Evolutionary conservation across 2,797 vertebrate species (phyloP).

Genomic region (Pipistrellus pygmaeus): DNA sequence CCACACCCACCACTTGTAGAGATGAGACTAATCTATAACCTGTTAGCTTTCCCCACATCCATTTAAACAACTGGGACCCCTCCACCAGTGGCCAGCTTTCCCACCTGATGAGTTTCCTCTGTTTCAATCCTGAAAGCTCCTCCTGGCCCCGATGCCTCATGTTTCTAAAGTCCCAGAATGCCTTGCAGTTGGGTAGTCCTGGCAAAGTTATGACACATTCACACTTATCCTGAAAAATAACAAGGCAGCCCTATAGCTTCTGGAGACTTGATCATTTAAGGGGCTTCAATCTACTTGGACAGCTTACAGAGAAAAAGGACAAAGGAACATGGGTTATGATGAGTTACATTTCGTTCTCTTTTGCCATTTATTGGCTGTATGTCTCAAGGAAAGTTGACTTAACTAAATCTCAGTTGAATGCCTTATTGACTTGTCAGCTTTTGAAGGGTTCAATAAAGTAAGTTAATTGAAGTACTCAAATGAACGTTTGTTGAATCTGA

Average conservation of each 20-base stretch:
- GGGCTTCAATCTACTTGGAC: conserved; percentile 60
- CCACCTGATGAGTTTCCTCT: background rate
- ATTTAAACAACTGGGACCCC: background rate
- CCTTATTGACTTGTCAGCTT: conserved; percentile 52
- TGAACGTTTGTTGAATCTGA: conserved; percentile 45
- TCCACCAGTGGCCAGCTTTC: background rate
- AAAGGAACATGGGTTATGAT: conserved; percentile 37
- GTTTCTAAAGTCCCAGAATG: conserved; percentile 42
- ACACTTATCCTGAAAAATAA: conserved; percentile 58
- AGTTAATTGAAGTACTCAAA: conserved; percentile 58
- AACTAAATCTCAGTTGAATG: background rate
- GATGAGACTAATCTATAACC: background rate
- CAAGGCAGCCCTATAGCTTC: conserved; percentile 58
- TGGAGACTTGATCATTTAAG: conserved; percentile 69
- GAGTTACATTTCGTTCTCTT: conserved; percentile 36
- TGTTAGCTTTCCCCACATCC: background rate
- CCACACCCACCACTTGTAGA: background rate
- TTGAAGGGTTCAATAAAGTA: conserved; percentile 67
- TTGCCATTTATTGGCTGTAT: conserved; percentile 60
- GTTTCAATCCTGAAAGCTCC: background rate
- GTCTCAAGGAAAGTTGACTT: conserved; percentile 59
- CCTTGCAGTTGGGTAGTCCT: conserved; percentile 13
- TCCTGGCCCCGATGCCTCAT: background rate
- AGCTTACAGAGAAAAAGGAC: conserved; percentile 68
- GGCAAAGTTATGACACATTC: conserved; percentile 67